Conservation (phyloP, 1,140 invertebrate species). For the Brachionus rotundiformis region DNA sequence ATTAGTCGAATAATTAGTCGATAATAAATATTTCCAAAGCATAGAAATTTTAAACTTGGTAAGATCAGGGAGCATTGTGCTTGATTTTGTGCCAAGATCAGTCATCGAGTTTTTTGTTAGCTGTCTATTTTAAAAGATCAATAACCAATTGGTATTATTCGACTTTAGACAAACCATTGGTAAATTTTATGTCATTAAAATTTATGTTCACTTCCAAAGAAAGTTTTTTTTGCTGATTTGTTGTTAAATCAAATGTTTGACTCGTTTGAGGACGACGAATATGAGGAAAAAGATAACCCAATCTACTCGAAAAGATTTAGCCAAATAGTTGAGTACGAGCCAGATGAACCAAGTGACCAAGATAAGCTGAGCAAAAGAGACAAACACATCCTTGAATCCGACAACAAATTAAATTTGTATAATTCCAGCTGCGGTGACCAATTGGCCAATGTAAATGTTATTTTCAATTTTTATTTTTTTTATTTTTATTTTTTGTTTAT, state of each 20-base stretch:
- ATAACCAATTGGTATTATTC: conserved; percentile 8
- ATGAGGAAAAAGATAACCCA: neutral
- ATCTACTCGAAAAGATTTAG: neutral
- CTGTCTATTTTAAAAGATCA: neutral
- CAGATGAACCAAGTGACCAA: neutral
- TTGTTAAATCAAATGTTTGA: conserved; percentile 35
- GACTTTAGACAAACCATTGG: neutral
- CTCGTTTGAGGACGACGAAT: conserved; percentile 21
- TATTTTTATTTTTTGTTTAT: neutral
- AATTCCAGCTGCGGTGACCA: neutral
- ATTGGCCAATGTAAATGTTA: conserved; percentile 1
- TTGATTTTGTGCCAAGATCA: neutral
- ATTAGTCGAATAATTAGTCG: neutral
- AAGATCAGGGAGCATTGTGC: neutral
- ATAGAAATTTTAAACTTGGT: neutral
- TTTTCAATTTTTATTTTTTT: neutral
- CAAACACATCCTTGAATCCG: conserved; percentile 15
- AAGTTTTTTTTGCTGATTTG: conserved; percentile 28
- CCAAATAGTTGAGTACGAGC: neutral
- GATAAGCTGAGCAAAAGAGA: neutral
- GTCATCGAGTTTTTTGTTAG: neutral
- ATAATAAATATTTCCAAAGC: neutral
- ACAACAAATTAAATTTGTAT: conserved; percentile 21
- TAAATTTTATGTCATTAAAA: neutral
- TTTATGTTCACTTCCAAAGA: neutral